Evolutionary conservation across 1,140 invertebrate species (phyloP).

Genomic region (Ceratina japonica): DNA sequence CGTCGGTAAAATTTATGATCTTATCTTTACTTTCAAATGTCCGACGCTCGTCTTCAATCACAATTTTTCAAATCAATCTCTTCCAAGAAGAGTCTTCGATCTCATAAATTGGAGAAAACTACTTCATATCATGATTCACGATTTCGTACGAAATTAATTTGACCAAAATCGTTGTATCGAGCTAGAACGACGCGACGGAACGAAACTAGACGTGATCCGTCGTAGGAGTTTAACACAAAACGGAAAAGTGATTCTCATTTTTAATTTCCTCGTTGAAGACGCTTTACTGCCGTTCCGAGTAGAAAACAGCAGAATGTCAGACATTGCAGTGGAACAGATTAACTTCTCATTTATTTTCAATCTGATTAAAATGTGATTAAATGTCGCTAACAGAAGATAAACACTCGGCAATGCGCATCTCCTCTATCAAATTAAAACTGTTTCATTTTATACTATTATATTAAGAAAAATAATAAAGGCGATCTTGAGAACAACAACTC

Average conservation of each 20-base stretch:
- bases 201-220: conserved; percentile 5
- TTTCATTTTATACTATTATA: too few species aligned
- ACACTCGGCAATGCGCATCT: neutral
- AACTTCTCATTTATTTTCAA: conserved; percentile 12
- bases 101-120: too few species aligned
- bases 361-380: conserved; percentile 28
- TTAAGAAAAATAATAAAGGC: too few species aligned
- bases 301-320: neutral
- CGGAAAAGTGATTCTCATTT: neutral
- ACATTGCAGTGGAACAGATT: neutral
- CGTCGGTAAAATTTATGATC: conserved; percentile 33
- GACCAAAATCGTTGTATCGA: neutral
- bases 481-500: too few species aligned
- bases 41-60: too few species aligned
- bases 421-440: too few species aligned
- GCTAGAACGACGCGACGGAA: neutral
- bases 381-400: conserved; percentile 12
- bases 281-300: neutral
- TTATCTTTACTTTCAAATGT: too few species aligned
- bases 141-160: too few species aligned
- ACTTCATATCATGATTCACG: too few species aligned
- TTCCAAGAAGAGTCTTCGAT: too few species aligned
- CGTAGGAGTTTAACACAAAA: conserved; percentile 57
- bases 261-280: conserved; percentile 53
- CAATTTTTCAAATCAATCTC: too few species aligned